phyloP scores from a whole-genome alignment of 2,888 invertebrate species.

The Cordylochernes scorpioides region DNA sequence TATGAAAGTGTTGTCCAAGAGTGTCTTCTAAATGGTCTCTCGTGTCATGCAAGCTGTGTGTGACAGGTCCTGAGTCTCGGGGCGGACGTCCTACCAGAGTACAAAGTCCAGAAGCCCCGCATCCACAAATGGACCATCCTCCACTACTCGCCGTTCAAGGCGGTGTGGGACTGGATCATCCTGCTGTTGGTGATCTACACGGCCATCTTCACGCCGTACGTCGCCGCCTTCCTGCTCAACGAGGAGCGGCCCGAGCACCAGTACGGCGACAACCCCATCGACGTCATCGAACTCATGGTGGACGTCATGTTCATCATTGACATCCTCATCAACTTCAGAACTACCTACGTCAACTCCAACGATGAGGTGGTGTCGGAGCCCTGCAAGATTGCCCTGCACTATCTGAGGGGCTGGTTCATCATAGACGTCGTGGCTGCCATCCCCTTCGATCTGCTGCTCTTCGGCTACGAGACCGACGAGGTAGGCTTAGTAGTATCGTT shows the following conservation, averaged over 20 bases:
- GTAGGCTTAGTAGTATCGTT: slow-evolving; percentile 29
- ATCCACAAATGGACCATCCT: slow-evolving; percentile 93
- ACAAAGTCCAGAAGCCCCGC: slow-evolving; percentile 72
- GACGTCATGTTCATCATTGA: slow-evolving; percentile 96
- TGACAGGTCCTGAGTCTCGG: slow-evolving; percentile 81
- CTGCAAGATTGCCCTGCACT: slow-evolving; percentile 87
- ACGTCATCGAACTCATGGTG: slow-evolving; percentile 84
- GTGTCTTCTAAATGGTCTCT: too few relatives aligned
- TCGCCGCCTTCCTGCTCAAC: slow-evolving; percentile 84
- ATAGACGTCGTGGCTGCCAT: slow-evolving; percentile 96
- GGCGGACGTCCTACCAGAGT: slow-evolving; percentile 82
- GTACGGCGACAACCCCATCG: slow-evolving; percentile 69
- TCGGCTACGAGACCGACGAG: slow-evolving; percentile 81
- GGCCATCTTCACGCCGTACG: slow-evolving; percentile 94
- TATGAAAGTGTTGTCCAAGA: too few relatives aligned
- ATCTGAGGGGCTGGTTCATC: slow-evolving; percentile 88
- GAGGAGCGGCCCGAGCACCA: slow-evolving; percentile 48
- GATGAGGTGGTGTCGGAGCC: slow-evolving; percentile 91
- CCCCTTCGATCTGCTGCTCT: slow-evolving; percentile 87
- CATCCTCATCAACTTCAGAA: slow-evolving; percentile 96
- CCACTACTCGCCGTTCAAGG: slow-evolving; percentile 95
- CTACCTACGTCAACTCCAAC: slow-evolving; percentile 88
- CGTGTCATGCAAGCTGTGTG: too few relatives aligned
- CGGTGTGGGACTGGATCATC: slow-evolving; percentile 98
- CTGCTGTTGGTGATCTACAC: slow-evolving; percentile 86